These are phyloP conservation scores for Oscheius sp. DNA, from an alignment of 1,140 invertebrate genomes.

Conservation along the genomic window DNA sequence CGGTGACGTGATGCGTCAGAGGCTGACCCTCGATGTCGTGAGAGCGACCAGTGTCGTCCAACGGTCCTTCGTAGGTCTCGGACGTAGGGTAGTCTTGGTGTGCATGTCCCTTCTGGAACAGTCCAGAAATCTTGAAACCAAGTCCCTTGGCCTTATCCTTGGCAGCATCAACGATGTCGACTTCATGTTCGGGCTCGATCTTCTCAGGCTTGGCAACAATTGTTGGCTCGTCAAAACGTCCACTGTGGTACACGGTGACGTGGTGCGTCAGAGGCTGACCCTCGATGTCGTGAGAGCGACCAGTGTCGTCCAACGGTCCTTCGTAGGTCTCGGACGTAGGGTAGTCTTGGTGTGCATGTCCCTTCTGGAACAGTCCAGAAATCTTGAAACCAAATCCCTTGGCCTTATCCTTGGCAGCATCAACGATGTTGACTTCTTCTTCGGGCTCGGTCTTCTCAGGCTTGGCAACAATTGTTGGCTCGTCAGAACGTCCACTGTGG, in stretches of 20 bases:
- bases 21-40: background rate
- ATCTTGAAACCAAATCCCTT: slow-evolving; percentile 4
- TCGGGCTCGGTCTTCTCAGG: slow-evolving; percentile 6
- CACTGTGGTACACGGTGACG: slow-evolving; percentile 18
- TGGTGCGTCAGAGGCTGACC: slow-evolving; percentile 4
- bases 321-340: slow-evolving; percentile 23
- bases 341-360: slow-evolving; percentile 24
- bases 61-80: background rate
- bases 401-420: background rate
- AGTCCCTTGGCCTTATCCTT: background rate
- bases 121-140: background rate
- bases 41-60: background rate
- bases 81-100: background rate
- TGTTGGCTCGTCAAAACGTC: slow-evolving; percentile 11
- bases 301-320: slow-evolving; percentile 12
- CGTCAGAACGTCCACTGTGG: slow-evolving; percentile 2
- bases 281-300: background rate
- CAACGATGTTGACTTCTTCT: background rate
- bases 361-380: slow-evolving; percentile 30
- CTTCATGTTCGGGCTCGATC: background rate
- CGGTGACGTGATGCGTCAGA: background rate
- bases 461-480: slow-evolving; percentile 2
- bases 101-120: background rate
- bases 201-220: background rate
- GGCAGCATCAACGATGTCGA: background rate